Percentiles rank a stretch among this genome's conserved stretches.
Conservation (phyloP, 2,113 vertebrate species). For the Petroica traversi region DNA sequence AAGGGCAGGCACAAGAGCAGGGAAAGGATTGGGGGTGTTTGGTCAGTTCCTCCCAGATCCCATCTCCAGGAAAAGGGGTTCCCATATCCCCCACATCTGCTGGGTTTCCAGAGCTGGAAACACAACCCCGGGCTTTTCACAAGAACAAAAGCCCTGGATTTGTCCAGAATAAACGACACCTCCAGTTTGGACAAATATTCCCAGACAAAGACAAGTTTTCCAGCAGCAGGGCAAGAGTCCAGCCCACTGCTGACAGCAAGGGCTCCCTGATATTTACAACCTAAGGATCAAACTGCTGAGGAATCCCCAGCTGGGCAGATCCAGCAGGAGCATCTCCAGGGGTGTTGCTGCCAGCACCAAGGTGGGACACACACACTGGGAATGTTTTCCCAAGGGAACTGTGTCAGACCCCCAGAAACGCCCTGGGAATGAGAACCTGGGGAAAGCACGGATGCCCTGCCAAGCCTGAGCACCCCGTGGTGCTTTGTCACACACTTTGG, state of each 20-base stretch:
- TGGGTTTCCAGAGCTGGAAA: not conserved
- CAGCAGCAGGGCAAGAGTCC: not conserved
- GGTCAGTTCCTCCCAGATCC: not conserved
- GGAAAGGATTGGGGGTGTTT: not conserved
- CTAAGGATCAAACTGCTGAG: not conserved
- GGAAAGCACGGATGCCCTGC: not conserved
- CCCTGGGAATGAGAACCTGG: not conserved
- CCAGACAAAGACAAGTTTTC: not conserved
- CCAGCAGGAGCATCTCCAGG: not conserved
- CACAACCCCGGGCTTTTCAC: not conserved
- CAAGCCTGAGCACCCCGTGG: accelerated
- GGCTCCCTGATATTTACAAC: not conserved
- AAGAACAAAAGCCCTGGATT: too few species aligned
- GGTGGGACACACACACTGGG: not conserved
- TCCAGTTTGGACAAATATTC: not conserved
- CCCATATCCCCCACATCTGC: not conserved
- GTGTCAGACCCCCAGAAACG: not conserved
- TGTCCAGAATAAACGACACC: not conserved
- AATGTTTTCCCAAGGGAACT: not conserved
- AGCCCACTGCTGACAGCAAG: not conserved
- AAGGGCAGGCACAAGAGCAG: not conserved
- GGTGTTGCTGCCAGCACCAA: accelerated
- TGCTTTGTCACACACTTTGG: not conserved
- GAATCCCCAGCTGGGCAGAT: not conserved
- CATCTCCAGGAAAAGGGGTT: not conserved